Evolutionary conservation across 1,140 invertebrate species (phyloP).

Genomic region (Phenacoccus solenopsis): DNA sequence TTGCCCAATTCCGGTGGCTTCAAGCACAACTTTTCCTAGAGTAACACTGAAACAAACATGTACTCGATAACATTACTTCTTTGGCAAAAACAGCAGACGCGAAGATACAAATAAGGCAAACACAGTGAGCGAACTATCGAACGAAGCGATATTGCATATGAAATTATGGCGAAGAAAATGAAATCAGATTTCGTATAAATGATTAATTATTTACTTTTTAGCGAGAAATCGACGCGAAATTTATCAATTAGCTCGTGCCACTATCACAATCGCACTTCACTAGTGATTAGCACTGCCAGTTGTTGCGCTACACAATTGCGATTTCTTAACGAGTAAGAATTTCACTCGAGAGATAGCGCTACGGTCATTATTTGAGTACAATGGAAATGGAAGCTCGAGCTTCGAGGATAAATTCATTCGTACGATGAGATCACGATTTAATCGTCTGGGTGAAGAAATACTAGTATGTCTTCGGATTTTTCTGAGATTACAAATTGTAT

Average conservation of each 20-base stretch:
- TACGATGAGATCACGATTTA: too few relatives aligned
- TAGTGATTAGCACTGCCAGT: too few relatives aligned
- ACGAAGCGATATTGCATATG: background rate
- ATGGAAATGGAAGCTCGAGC: too few relatives aligned
- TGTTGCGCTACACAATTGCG: background rate
- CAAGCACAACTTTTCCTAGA: background rate
- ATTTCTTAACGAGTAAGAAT: background rate
- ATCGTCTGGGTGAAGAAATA: too few relatives aligned
- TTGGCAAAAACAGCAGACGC: background rate
- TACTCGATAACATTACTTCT: background rate
- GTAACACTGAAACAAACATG: background rate
- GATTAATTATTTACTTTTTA: background rate
- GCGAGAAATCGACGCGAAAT: background rate
- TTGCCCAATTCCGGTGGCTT: background rate
- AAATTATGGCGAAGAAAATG: background rate
- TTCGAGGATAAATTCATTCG: too few relatives aligned
- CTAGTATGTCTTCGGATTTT: background rate
- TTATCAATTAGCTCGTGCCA: background rate
- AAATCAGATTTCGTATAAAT: background rate
- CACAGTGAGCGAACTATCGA: too few relatives aligned
- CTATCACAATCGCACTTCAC: background rate
- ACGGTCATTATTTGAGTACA: background rate
- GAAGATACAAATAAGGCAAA: background rate
- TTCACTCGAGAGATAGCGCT: background rate
- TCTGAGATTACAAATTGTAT: background rate